Conservation (phyloP, 2,888 invertebrate species). For the Tenthredo scrophulariae region DNA sequence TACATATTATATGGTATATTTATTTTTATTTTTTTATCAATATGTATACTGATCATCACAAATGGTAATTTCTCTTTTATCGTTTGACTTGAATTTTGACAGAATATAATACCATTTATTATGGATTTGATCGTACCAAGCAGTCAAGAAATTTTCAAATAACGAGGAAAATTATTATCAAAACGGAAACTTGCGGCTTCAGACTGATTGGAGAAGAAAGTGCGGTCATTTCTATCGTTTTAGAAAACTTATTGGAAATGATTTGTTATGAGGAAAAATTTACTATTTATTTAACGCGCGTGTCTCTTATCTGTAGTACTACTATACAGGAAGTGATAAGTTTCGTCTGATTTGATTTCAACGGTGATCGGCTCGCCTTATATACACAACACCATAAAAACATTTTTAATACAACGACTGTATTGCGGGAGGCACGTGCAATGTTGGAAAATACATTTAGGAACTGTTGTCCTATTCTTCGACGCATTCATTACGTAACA, state of each 20-base stretch:
- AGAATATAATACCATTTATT: background rate
- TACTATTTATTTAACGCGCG: background rate
- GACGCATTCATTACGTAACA: background rate
- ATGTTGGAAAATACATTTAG: no score
- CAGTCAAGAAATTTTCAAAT: background rate
- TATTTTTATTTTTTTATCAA: background rate
- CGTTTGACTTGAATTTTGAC: background rate
- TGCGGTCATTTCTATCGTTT: no score
- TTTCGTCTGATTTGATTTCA: no score
- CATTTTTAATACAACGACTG: no score
- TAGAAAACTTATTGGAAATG: no score
- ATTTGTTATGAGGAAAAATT: background rate
- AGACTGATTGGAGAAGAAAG: background rate
- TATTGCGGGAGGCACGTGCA: no score
- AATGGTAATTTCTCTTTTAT: background rate
- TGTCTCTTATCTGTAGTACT: background rate
- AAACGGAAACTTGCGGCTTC: background rate
- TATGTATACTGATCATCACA: background rate
- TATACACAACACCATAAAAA: no score
- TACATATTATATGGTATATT: background rate
- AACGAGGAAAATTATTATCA: background rate
- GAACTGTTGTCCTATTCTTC: no score
- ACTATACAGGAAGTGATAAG: background rate
- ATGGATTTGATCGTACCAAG: background rate
- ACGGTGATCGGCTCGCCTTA: no score